phyloP scores from a whole-genome alignment of 2,888 invertebrate genomes.

The Neria commutata region DNA sequence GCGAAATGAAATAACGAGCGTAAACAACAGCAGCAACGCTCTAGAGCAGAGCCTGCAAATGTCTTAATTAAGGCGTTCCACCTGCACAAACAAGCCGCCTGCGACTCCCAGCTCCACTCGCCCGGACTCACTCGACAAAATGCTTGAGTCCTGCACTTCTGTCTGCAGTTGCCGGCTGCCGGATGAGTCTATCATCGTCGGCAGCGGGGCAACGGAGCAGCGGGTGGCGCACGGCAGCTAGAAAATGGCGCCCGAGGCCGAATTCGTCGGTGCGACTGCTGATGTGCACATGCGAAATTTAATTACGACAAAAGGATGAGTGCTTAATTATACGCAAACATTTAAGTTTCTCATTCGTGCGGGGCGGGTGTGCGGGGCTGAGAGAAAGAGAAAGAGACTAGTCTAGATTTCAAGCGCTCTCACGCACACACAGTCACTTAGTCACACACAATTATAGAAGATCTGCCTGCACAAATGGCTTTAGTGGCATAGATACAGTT shows the following conservation, averaged over 20 bases:
- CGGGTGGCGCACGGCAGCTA: neutral
- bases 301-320: constrained; percentile 62
- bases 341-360: constrained; percentile 51
- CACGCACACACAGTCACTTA: neutral
- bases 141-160: constrained; percentile 24
- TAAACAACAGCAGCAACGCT: constrained; percentile 47
- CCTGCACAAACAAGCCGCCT: constrained; percentile 2
- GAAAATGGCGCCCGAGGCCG: constrained; percentile 17
- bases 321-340: constrained; percentile 62
- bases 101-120: no score
- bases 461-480: no score
- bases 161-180: neutral
- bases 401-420: no score
- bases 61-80: constrained; percentile 44
- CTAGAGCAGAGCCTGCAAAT: constrained; percentile 43
- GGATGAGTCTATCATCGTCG: neutral
- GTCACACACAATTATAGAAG: no score
- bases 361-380: neutral
- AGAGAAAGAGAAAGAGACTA: no score
- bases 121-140: no score
- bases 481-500: no score
- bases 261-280: constrained; percentile 30
- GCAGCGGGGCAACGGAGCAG: neutral
- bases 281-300: constrained; percentile 61
- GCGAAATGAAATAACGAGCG: no score